Conservation (phyloP, 2,113 vertebrate species). For the Spermophilus dauricus region DNA sequence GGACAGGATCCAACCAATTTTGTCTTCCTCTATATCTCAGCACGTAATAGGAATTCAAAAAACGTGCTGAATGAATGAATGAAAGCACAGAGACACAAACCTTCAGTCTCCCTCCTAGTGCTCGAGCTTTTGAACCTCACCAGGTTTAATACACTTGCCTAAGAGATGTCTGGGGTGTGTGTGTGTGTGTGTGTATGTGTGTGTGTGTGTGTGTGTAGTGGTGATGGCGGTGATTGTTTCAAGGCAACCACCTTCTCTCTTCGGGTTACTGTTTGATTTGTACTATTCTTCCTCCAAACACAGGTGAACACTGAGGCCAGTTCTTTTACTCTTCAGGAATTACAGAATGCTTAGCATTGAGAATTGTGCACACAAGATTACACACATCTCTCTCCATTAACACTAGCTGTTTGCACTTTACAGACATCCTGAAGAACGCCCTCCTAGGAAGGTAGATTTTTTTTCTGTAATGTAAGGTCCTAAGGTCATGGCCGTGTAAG, state of each 20-base stretch:
- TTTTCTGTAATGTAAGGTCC: neutral
- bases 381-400: neutral
- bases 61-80: neutral
- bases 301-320: neutral
- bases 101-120: fast-evolving
- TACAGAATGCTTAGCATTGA: neutral
- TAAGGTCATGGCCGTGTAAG: neutral
- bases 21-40: neutral
- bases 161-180: neutral
- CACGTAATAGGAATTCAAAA: neutral
- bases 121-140: fast-evolving
- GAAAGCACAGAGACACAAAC: neutral
- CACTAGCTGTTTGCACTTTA: fast-evolving
- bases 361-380: neutral
- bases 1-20: fast-evolving
- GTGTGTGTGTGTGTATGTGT: too few species aligned
- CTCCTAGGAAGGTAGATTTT: neutral
- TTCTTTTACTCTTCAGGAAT: neutral
- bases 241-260: neutral
- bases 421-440: neutral
- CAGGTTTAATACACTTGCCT: neutral
- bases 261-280: neutral
- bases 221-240: too few species aligned
- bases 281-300: neutral
- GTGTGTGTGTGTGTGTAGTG: too few species aligned